Conservation (phyloP, 2,113 vertebrate genomes). For the Blennius ocellaris region DNA sequence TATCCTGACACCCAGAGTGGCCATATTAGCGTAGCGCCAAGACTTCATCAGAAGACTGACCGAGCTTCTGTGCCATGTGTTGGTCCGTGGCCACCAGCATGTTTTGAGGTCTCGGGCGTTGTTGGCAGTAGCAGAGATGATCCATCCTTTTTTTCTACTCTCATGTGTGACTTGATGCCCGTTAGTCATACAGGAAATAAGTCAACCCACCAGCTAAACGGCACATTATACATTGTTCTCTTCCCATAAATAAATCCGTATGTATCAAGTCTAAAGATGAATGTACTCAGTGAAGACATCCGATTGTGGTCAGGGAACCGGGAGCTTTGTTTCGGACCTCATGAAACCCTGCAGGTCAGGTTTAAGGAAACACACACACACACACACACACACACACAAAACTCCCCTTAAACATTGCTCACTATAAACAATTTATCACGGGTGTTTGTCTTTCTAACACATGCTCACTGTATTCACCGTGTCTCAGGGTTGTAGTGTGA, state of each 20-base stretch:
- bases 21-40: background rate
- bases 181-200: slow-evolving; percentile 33
- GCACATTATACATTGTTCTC: slow-evolving; percentile 4
- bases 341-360: slow-evolving; percentile 72
- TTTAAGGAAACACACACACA: slow-evolving; percentile 25
- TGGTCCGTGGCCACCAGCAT: slow-evolving; percentile 23
- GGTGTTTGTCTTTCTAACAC: slow-evolving; percentile 31
- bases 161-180: slow-evolving; percentile 28
- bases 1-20: slow-evolving; percentile 22
- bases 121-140: background rate
- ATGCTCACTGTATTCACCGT: slow-evolving; percentile 28
- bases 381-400: slow-evolving; percentile 40
- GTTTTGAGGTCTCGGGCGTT: background rate
- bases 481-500: slow-evolving; percentile 67
- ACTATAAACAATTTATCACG: slow-evolving; percentile 32
- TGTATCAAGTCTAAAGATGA: slow-evolving; percentile 41
- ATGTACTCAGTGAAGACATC: slow-evolving; percentile 36
- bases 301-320: slow-evolving; percentile 8
- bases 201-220: slow-evolving; percentile 25
- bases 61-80: too few species aligned
- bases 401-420: slow-evolving; percentile 11
- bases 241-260: slow-evolving; percentile 20
- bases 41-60: too few species aligned
- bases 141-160: slow-evolving; percentile 6
- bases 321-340: slow-evolving; percentile 37